Evolutionary conservation across 2,113 vertebrate species (phyloP).

Genomic region (Varanus salvator): DNA sequence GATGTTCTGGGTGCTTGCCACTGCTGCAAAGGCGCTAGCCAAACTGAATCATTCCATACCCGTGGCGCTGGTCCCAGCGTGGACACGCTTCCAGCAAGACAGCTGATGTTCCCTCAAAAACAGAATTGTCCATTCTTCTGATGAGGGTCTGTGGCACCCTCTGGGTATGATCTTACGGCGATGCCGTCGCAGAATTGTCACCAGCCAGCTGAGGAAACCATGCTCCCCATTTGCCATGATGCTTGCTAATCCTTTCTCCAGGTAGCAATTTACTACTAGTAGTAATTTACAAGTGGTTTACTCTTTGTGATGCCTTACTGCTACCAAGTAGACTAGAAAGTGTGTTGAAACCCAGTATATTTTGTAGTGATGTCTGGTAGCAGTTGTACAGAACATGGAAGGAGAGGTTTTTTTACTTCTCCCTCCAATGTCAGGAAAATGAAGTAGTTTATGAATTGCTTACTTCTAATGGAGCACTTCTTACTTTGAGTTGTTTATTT

Average conservation of each 20-base stretch:
- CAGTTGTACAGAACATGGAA: neutral
- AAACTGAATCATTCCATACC: slow-evolving; percentile 8
- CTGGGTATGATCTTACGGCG: neutral
- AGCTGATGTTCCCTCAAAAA: neutral
- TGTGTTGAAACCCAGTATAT: neutral
- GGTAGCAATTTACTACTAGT: neutral
- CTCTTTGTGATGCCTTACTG: neutral
- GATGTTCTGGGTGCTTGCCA: neutral
- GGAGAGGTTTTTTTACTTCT: neutral
- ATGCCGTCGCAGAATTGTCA: neutral
- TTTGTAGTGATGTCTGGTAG: neutral
- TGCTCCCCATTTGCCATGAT: neutral
- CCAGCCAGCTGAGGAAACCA: neutral
- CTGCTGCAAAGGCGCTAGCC: neutral
- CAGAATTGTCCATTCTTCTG: neutral
- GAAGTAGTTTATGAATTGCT: neutral
- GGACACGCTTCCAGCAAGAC: slow-evolving; percentile 18
- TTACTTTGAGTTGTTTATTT: too few species aligned
- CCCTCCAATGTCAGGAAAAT: neutral
- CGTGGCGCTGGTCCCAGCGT: neutral
- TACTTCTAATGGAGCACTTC: too few species aligned
- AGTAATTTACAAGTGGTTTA: neutral
- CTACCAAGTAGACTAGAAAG: neutral
- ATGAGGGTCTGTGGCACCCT: too few species aligned
- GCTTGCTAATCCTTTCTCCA: neutral